Conservation (phyloP, 2,888 invertebrate species). For the Pyrrhosoma nymphula region DNA sequence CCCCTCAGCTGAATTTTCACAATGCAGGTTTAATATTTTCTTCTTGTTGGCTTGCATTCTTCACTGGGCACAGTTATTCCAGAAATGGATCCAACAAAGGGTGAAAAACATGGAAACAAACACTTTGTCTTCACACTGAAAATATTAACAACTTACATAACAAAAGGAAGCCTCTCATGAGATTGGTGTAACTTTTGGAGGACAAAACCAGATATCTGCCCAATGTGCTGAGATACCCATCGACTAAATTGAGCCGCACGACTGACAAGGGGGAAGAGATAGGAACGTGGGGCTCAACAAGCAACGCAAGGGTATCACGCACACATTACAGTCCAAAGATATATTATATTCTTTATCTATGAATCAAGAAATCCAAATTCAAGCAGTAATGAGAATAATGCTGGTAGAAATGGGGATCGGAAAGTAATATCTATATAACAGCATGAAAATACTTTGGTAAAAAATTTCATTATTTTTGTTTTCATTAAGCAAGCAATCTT, state of each 20-base stretch:
- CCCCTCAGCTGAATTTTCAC: slow-evolving; percentile 66
- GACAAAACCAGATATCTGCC: neutral
- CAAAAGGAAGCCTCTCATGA: neutral
- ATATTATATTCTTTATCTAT: slow-evolving; percentile 40
- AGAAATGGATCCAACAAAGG: slow-evolving; percentile 57
- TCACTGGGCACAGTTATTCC: slow-evolving; percentile 63
- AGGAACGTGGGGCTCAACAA: slow-evolving; percentile 51
- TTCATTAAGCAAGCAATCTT: slow-evolving; percentile 50
- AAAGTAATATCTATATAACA: slow-evolving; percentile 51
- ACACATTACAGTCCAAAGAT: neutral
- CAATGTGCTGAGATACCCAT: slow-evolving; percentile 12
- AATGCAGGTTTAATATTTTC: slow-evolving; percentile 51
- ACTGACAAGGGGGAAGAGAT: slow-evolving; percentile 64
- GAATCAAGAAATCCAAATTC: slow-evolving; percentile 33
- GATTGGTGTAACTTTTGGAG: slow-evolving; percentile 32
- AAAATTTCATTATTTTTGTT: slow-evolving; percentile 58
- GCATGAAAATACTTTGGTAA: slow-evolving; percentile 62
- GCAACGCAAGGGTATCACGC: slow-evolving; percentile 31
- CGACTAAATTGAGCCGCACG: slow-evolving; percentile 29
- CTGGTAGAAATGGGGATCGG: slow-evolving; percentile 34
- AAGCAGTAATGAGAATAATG: slow-evolving; percentile 47
- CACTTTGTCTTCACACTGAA: slow-evolving; percentile 11
- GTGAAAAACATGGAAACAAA: neutral
- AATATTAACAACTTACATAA: slow-evolving; percentile 29
- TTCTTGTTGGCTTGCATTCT: slow-evolving; percentile 56